These are phyloP conservation scores for Cryptus armator DNA, from an alignment of 2,888 invertebrate genomes.

Conservation along the genomic window DNA sequence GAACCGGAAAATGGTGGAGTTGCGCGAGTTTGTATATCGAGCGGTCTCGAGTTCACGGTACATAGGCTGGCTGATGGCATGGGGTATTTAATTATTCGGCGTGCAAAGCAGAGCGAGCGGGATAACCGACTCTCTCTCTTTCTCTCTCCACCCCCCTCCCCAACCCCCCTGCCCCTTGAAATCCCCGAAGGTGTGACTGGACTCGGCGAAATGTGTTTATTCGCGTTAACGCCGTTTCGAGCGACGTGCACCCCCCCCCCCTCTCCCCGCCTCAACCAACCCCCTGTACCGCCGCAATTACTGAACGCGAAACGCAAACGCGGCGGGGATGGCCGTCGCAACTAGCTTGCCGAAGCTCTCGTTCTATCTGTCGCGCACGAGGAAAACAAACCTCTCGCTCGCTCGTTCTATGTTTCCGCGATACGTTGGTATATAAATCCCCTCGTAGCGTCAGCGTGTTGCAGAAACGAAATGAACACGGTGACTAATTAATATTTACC, in stretches of 20 bases:
- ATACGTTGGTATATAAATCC: neutral
- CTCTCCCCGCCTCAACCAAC: too few species aligned
- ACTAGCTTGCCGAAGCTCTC: conserved; percentile 46
- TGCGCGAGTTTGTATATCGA: conserved; percentile 38
- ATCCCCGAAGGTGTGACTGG: conserved; percentile 79
- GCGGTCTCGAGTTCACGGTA: conserved; percentile 38
- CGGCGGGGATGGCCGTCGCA: conserved; percentile 48
- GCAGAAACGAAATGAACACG: conserved; percentile 81
- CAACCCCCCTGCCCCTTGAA: conserved; percentile 12
- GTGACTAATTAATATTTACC: conserved; percentile 85
- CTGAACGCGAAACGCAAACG: conserved; percentile 59
- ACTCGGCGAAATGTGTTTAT: conserved; percentile 80
- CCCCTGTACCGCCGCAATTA: conserved; percentile 43
- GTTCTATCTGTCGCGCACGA: conserved; percentile 29
- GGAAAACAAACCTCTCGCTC: conserved; percentile 62
- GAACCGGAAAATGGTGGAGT: conserved; percentile 53
- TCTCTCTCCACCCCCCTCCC: neutral
- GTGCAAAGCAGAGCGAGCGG: conserved; percentile 31
- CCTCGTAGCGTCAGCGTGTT: conserved; percentile 64
- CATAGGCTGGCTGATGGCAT: conserved; percentile 30
- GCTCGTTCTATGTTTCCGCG: conserved; percentile 33
- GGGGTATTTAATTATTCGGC: conserved; percentile 70
- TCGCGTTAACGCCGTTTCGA: conserved; percentile 80
- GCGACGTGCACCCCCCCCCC: conserved; percentile 66
- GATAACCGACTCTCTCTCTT: neutral